These are phyloP conservation scores for Enoplosus armatus DNA, from an alignment of 2,797 vertebrate species.

Conservation along the genomic window DNA sequence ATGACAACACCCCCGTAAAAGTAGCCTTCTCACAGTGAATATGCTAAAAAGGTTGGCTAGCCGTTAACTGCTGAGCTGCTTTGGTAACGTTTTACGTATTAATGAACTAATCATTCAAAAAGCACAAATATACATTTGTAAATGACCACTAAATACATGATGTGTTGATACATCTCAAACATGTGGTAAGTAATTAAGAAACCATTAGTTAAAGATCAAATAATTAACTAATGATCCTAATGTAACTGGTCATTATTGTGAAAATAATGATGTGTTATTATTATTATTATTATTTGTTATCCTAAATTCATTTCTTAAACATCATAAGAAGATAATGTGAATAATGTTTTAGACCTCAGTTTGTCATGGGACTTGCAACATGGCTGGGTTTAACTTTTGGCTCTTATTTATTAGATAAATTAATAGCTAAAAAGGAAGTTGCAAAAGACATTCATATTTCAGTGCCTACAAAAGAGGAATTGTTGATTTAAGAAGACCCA, in stretches of 20 bases:
- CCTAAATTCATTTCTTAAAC: neutral
- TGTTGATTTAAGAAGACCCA: neutral
- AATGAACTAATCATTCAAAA: neutral
- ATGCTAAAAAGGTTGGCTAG: neutral
- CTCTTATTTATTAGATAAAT: neutral
- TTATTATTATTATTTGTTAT: too few relatives aligned
- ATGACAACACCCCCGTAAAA: neutral
- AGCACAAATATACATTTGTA: neutral
- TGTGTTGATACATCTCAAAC: neutral
- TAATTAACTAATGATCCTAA: neutral
- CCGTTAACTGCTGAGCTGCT: neutral
- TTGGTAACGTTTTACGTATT: neutral
- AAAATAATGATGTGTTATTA: too few relatives aligned
- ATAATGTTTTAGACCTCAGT: too few relatives aligned
- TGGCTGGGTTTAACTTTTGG: too few relatives aligned
- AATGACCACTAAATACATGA: neutral
- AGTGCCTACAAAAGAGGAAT: neutral
- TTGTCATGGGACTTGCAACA: neutral
- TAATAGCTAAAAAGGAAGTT: neutral
- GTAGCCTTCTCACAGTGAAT: neutral
- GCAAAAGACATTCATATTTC: neutral
- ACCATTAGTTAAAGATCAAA: neutral
- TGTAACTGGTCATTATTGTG: too few relatives aligned
- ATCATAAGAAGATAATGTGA: neutral
- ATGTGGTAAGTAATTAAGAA: neutral